A percentile compares a stretch with the other conserved stretches of the same genome.
phyloP scores from a whole-genome alignment of 2,888 invertebrate species.

The Coronaproctus castanopsis region DNA sequence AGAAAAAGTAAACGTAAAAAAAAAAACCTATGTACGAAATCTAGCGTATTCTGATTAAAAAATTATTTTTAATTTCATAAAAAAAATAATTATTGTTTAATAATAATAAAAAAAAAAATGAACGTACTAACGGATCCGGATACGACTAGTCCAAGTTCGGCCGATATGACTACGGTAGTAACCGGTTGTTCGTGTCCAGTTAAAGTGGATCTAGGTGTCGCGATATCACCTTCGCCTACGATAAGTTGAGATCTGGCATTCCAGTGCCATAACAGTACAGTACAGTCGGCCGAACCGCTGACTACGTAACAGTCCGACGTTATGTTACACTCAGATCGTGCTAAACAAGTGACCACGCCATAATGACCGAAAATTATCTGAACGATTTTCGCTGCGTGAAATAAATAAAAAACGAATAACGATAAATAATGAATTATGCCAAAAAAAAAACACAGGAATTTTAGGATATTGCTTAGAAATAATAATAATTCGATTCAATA shows the following conservation, averaged over 20 bases:
- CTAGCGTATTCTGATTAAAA: no score
- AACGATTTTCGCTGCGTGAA: constrained; percentile 67
- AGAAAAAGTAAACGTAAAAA: no score
- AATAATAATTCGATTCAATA: no score
- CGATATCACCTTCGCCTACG: constrained; percentile 87
- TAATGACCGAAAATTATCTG: constrained; percentile 98
- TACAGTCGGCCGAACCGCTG: constrained; percentile 94
- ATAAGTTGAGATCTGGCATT: constrained; percentile 90
- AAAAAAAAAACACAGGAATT: no score
- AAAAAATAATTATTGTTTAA: neutral
- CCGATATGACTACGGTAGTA: constrained; percentile 86
- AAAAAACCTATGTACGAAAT: no score
- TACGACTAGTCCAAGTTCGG: constrained; percentile 91
- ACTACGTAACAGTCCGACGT: constrained; percentile 98
- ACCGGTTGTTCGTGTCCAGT: constrained; percentile 96
- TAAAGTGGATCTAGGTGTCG: constrained; percentile 86
- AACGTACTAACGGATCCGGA: constrained; percentile 60
- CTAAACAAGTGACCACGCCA: constrained; percentile 93
- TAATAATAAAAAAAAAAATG: no score
- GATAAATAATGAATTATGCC: no score
- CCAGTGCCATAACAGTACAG: constrained; percentile 97
- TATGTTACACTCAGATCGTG: constrained; percentile 93
- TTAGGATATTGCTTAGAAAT: no score
- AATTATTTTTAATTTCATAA: no score
- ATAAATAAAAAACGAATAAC: constrained; percentile 9